Evolutionary conservation across 2,113 vertebrate species (phyloP).

Genomic region (Petrocephalus microphthalmus): DNA sequence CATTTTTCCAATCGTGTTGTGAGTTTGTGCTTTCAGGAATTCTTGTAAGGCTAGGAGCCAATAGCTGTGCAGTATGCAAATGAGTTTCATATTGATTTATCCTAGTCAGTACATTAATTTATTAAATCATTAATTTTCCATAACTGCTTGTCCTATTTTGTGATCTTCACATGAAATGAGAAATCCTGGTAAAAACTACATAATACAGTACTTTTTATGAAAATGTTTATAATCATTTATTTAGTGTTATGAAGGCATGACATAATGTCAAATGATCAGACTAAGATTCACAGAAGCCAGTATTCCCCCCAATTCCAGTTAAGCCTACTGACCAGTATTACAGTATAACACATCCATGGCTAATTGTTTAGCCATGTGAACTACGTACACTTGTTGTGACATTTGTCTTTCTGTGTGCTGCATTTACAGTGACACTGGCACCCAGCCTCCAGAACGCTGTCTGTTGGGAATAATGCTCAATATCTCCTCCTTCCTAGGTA

Average conservation of each 20-base stretch:
- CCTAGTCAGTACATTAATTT: not conserved
- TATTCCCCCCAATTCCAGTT: not conserved
- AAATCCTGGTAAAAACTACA: not conserved
- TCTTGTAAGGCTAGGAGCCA: not conserved
- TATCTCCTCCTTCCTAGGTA: conserved; percentile 78
- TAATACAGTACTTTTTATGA: not conserved
- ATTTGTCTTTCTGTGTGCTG: not conserved
- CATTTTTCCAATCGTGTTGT: not conserved
- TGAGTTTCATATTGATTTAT: not conserved
- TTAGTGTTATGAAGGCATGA: not conserved
- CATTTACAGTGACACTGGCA: conserved; percentile 77
- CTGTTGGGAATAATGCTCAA: conserved; percentile 90
- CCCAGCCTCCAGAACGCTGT: conserved; percentile 79
- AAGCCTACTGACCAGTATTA: not conserved
- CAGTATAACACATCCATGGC: not conserved
- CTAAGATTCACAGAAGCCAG: not conserved
- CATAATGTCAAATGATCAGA: not conserved
- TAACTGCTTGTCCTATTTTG: not conserved
- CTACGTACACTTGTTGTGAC: not conserved
- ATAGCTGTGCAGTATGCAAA: not conserved
- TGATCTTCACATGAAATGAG: not conserved
- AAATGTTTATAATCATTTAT: not conserved
- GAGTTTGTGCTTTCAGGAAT: not conserved
- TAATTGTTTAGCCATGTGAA: not conserved
- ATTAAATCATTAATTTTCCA: not conserved